These are phyloP conservation scores for Phalacrocorax pelagicus DNA, from an alignment of 2,113 vertebrate genomes.

Conservation along the genomic window DNA sequence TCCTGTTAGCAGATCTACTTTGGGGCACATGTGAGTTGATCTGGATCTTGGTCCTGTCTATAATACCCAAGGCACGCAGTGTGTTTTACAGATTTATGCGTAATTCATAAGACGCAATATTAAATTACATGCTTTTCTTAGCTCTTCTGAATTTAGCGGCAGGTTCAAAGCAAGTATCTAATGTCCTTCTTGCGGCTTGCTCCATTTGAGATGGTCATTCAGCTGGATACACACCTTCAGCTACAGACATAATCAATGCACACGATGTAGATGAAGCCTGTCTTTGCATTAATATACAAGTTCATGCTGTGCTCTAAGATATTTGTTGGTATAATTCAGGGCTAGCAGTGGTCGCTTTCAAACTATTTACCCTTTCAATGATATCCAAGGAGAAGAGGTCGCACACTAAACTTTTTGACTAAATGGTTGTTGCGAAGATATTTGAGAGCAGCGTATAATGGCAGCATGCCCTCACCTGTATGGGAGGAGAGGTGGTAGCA, in stretches of 20 bases:
- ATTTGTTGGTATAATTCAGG: neutral
- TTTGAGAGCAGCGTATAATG: neutral
- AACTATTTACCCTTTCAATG: neutral
- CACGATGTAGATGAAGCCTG: neutral
- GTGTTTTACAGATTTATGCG: neutral
- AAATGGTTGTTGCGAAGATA: neutral
- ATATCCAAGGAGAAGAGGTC: neutral
- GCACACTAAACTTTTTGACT: neutral
- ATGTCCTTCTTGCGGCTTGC: neutral
- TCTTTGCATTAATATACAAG: neutral
- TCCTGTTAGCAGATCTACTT: neutral
- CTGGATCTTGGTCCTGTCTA: neutral
- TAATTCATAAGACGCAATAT: neutral
- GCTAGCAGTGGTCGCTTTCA: neutral
- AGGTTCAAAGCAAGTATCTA: neutral
- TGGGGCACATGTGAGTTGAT: fast-evolving
- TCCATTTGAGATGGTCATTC: neutral
- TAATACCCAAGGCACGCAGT: no score
- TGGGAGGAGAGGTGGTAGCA: neutral
- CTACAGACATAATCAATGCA: neutral
- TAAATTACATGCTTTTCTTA: neutral
- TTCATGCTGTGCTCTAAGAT: neutral
- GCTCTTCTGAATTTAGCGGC: neutral
- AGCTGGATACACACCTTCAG: neutral
- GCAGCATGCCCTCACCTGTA: neutral